Evolutionary conservation across 2,113 vertebrate genomes (phyloP).

Genomic region (Narcine bancroftii): DNA sequence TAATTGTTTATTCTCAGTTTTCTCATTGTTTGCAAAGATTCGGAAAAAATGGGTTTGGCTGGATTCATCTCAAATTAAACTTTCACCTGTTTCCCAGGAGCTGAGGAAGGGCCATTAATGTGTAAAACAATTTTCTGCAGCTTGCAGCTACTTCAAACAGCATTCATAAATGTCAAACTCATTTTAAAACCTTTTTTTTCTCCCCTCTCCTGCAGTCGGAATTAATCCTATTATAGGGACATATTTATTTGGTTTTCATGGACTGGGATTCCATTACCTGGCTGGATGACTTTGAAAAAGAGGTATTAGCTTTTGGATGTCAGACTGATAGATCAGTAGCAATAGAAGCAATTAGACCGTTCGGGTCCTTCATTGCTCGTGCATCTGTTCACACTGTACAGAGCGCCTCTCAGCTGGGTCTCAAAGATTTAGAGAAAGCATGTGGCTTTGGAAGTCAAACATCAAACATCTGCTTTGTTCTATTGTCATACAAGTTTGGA

Average conservation of each 20-base stretch:
- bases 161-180: background rate
- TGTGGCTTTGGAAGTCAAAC: background rate
- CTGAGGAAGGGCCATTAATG: background rate
- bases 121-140: background rate
- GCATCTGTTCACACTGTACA: background rate
- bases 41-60: too few species aligned
- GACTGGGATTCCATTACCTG: background rate
- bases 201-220: background rate
- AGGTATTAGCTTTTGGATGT: background rate
- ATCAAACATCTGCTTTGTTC: background rate
- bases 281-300: background rate
- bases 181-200: background rate
- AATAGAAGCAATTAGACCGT: slow-evolving; percentile 2
- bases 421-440: background rate
- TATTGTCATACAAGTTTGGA: background rate
- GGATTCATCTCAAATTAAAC: background rate
- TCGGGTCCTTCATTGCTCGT: background rate
- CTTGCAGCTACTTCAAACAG: background rate
- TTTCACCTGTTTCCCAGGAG: background rate
- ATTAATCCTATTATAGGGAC: slow-evolving; percentile 8
- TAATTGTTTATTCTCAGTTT: too few species aligned
- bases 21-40: too few species aligned
- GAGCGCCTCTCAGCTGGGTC: background rate
- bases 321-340: background rate
- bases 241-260: background rate